Percentiles rank a stretch among this genome's conserved stretches.
These are phyloP conservation scores for Melikaiella ostensackeni DNA, from an alignment of 2,888 invertebrate genomes.

Conservation along the genomic window DNA sequence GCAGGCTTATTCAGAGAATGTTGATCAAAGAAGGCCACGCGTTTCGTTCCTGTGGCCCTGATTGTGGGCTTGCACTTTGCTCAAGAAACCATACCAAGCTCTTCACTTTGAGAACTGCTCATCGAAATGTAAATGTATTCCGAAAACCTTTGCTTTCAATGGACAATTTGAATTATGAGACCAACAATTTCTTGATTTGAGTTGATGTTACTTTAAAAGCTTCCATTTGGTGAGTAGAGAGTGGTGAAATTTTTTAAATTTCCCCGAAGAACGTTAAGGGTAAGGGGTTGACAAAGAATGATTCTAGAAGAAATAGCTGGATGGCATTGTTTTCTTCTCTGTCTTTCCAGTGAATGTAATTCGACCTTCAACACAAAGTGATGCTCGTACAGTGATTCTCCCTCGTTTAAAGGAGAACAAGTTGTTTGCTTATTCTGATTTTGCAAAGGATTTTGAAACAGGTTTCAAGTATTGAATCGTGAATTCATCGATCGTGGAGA, in stretches of 20 bases:
- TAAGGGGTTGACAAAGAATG: neutral
- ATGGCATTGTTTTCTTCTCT: neutral
- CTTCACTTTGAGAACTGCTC: neutral
- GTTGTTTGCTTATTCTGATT: neutral
- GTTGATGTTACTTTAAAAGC: too few relatives aligned
- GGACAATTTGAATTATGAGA: too few relatives aligned
- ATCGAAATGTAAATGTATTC: too few relatives aligned
- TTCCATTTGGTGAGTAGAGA: too few relatives aligned
- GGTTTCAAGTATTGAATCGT: conserved; percentile 31
- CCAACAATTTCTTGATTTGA: too few relatives aligned
- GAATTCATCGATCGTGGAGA: conserved; percentile 43
- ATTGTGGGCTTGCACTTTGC: conserved; percentile 14
- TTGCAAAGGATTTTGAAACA: neutral
- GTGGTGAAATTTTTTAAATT: too few relatives aligned
- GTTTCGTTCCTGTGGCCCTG: conserved; percentile 14
- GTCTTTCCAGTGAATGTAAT: neutral
- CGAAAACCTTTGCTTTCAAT: too few relatives aligned
- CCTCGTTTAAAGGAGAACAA: neutral
- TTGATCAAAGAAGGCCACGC: conserved; percentile 30
- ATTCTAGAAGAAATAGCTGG: neutral
- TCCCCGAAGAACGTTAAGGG: too few relatives aligned
- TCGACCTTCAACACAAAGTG: neutral
- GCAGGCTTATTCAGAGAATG: conserved; percentile 26
- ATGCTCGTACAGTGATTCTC: neutral
- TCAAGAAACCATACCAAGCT: neutral